Evolutionary conservation across 2,888 invertebrate genomes (phyloP), one percentile per base, ranked within the genome.

Genomic region (Lathronympha strigana): DNA sequence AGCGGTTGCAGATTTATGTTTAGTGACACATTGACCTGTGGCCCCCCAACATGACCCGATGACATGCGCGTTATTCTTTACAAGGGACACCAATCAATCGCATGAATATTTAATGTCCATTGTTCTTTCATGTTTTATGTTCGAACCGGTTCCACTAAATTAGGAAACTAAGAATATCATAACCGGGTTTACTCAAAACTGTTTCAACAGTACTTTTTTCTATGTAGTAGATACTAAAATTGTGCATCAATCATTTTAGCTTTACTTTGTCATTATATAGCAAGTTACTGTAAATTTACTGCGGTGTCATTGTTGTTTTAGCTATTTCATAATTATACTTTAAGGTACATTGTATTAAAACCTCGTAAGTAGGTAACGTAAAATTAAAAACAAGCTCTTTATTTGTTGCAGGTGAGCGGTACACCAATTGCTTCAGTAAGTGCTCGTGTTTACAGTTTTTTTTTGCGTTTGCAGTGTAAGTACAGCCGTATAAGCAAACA

Each of bases 371-470:
- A 49, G 21, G n/a, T n/a, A 47, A 9, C 23, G 23, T 28, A 53
- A n/a, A 53, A 51, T 66, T 66, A 47, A 60, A 67, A 40, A 63
- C 28, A 49, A 62, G 69, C 68, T 64, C 66, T 70, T 36, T 68
- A 63, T 66, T 78, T 78, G 73, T 82, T 82, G 64, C 80, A 82
- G 82, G 83, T 82, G 80, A 81, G 76, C 72, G 60, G 31, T 38
- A 53, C 62, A 61, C 51, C 67, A 19, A 50, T 49, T 63, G 62
- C 63, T 71, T 74, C 43, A 72, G 77, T 77, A 69, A 75, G 74
- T 67, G 38, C 54, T 40, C 25, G 33, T 36, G 38, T 40, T 62
- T 63, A 55, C 17, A 5, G 4, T 31, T 31, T 43, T 51, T 60
- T 36, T 63, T 49, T 63, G 54, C 63, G 47, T 61, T 50, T 25